Evolutionary conservation across 30 jellyfish, hydroid and myxozoan genomes (phyloP), one percentile per base, ranked within the genome.

Genomic region (Pelagia noctiluca): DNA sequence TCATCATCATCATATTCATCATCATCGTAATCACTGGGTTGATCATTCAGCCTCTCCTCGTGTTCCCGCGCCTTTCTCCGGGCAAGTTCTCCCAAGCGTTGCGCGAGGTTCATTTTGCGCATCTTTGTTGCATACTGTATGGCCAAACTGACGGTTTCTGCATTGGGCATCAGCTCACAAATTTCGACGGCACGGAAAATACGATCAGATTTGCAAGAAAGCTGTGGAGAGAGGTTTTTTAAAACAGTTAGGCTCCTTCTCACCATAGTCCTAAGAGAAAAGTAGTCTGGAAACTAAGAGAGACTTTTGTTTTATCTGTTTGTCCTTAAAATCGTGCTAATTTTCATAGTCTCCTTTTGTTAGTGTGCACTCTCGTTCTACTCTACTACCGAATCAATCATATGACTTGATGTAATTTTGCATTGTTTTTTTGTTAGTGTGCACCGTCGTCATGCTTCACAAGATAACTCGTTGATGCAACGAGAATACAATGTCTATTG

Each of bases 201-300:
- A 22, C 98, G 97, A 81, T 92, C 98, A 34, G 98, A 86, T 61
- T 92, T 92, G 80, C 98, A 92, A 49, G 98, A 92, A 57, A 92
- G 95, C 98, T 92, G 65, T 0, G 70, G 32, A 26, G 53, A 63
- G 46, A 29, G 76, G 7, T n/a, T 22, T 2, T 7, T n/a, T 22
- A 63, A n/a, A 29, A 2, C 48, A 63, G 57, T 42, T 42, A 8
- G 8, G 57, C 57, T 5, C 8, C n/a, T n/a, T n/a, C n/a, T n/a
- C n/a, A n/a, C n/a, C n/a, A n/a, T n/a, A n/a, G n/a, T n/a, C n/a
- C n/a, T n/a, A n/a, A n/a, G n/a, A n/a, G n/a, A n/a, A n/a, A n/a
- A n/a, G n/a, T n/a, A n/a, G n/a, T n/a, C n/a, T n/a, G n/a, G n/a
- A n/a, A n/a, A n/a, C n/a, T n/a, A n/a, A n/a, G n/a, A n/a, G n/a